Evolutionary conservation across 1,140 invertebrate species (phyloP).

Genomic region (Acromyrmex charruanus): DNA sequence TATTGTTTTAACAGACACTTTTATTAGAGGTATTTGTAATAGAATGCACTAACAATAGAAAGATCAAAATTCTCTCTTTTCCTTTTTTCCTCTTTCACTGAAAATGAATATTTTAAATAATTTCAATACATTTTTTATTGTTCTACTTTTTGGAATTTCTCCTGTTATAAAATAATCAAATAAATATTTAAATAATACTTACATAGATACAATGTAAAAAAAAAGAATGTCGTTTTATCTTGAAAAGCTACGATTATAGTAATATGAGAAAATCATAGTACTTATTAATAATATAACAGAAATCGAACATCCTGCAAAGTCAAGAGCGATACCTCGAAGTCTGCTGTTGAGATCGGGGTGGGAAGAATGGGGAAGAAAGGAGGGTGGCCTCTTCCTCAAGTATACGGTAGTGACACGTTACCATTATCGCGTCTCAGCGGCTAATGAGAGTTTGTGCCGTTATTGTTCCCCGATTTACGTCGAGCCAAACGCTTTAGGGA

Average conservation of each 20-base stretch:
- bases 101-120: background rate
- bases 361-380: constrained; percentile 59
- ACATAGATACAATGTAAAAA: constrained; percentile 10
- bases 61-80: background rate
- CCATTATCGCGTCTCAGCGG: constrained; percentile 54
- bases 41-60: constrained; percentile 1
- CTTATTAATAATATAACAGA: background rate
- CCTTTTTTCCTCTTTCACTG: background rate
- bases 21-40: background rate
- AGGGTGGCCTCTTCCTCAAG: constrained; percentile 55
- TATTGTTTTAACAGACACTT: background rate
- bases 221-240: background rate
- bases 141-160: background rate
- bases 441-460: constrained; percentile 68
- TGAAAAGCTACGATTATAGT: background rate
- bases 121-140: background rate
- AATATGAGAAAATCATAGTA: background rate
- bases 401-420: constrained; percentile 62
- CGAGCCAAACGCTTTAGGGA: constrained; percentile 20
- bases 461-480: constrained; percentile 52
- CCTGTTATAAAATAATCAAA: background rate
- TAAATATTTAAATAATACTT: background rate
- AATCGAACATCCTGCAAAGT: constrained; percentile 29
- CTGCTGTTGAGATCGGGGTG: constrained; percentile 24
- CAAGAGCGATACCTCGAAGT: constrained; percentile 50